A percentile compares a stretch with the other conserved stretches of the same genome.
Evolutionary conservation across 2,113 vertebrate species (phyloP).

Genomic region (Peromyscus maniculatus): DNA sequence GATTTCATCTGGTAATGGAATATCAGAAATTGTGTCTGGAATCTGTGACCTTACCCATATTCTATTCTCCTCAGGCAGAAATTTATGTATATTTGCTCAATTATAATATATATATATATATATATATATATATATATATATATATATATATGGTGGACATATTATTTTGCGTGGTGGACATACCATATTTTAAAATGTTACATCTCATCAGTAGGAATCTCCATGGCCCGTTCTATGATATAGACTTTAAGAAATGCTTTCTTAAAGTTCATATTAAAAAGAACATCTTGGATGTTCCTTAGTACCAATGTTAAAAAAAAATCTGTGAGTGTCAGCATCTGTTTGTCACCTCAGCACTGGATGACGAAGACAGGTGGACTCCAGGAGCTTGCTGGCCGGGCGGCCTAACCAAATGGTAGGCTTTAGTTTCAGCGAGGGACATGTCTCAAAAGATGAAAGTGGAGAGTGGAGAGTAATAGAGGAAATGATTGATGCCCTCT

Average conservation of each 20-base stretch:
- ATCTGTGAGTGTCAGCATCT: neutral
- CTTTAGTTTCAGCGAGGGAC: neutral
- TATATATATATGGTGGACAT: no score
- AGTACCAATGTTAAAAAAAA: neutral
- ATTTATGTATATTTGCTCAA: neutral
- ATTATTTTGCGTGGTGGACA: neutral
- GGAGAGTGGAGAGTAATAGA: neutral
- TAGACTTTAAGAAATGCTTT: neutral
- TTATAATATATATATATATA: neutral
- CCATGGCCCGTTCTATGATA: neutral
- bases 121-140: no score
- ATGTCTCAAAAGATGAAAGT: neutral
- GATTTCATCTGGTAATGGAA: neutral
- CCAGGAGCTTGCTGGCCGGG: neutral
- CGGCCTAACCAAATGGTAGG: neutral
- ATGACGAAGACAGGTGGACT: no score
- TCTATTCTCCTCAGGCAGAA: neutral
- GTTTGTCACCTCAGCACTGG: neutral
- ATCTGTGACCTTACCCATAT: neutral
- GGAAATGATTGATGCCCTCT: neutral
- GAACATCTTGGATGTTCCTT: neutral
- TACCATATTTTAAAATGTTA: conserved; percentile 37
- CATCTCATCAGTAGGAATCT: neutral
- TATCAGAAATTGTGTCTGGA: neutral
- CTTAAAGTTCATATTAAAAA: neutral